These are phyloP conservation scores for Nasalis larvatus DNA, from an alignment of 2,113 vertebrate genomes.

Conservation along the genomic window DNA sequence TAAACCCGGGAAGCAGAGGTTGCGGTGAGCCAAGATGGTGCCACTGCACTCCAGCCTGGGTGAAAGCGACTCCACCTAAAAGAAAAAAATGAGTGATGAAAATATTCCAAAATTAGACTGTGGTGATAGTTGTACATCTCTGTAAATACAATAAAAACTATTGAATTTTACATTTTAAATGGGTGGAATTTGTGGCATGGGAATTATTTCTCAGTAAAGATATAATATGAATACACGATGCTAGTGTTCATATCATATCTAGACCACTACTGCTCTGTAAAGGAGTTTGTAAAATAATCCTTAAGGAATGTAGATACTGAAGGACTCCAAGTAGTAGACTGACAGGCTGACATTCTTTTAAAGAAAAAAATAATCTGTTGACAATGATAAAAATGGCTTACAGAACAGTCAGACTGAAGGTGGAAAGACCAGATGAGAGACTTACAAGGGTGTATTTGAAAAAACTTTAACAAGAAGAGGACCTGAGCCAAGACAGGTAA, in stretches of 20 bases:
- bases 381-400: constrained; percentile 1
- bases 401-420: not conserved
- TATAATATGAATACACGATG: not conserved
- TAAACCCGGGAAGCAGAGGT: too few species aligned
- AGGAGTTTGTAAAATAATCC: not conserved
- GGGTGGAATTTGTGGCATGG: not conserved
- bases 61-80: too few species aligned
- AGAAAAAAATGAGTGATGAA: not conserved
- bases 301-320: not conserved
- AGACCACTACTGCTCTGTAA: not conserved
- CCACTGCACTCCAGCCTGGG: too few species aligned
- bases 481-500: not conserved
- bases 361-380: not conserved
- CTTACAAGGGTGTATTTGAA: not conserved
- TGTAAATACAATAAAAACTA: not conserved
- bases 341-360: not conserved
- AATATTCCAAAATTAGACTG: constrained; percentile 2
- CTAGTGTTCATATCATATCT: not conserved
- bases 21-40: too few species aligned
- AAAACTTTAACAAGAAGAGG: not conserved
- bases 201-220: not conserved
- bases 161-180: not conserved
- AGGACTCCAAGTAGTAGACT: not conserved
- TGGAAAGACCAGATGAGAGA: not conserved
- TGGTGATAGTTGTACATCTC: not conserved